phyloP scores from a whole-genome alignment of 2,797 vertebrate genomes.

The Sebastes miniatus region DNA sequence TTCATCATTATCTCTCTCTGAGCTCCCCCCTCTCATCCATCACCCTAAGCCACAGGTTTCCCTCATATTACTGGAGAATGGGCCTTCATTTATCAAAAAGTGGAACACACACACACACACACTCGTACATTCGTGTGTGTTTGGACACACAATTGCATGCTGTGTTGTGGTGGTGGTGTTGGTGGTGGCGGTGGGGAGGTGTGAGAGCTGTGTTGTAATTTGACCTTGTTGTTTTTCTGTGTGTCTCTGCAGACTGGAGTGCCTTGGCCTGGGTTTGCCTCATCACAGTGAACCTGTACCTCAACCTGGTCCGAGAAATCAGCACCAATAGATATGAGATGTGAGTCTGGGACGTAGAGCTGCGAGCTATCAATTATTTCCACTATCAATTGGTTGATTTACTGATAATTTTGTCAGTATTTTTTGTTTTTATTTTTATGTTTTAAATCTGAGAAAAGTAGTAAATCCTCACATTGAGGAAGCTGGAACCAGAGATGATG shows the following conservation, averaged over 20 bases:
- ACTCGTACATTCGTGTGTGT: background rate
- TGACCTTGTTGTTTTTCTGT: conserved; percentile 69
- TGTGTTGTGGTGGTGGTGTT: conserved; percentile 19
- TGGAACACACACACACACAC: conserved; percentile 33
- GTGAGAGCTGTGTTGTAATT: conserved; percentile 51
- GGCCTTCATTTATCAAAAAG: conserved; percentile 79
- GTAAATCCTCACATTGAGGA: background rate
- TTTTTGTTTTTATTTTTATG: background rate
- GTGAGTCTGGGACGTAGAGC: conserved; percentile 64
- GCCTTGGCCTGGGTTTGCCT: conserved; percentile 85
- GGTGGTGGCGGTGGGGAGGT: background rate
- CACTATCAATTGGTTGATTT: background rate
- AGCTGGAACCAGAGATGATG: background rate
- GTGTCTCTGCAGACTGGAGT: conserved; percentile 80
- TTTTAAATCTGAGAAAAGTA: background rate
- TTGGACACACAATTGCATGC: conserved; percentile 21
- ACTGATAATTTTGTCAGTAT: background rate
- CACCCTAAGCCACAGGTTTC: conserved; percentile 78
- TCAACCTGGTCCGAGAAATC: conserved; percentile 82
- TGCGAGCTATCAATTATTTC: background rate
- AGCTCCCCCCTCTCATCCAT: conserved; percentile 65
- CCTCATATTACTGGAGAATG: conserved; percentile 79
- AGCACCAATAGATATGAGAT: conserved; percentile 76
- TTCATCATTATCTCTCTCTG: conserved; percentile 68
- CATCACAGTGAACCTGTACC: conserved; percentile 83